Conservation (phyloP, 2,888 invertebrate species). For the Encarsia formosa region DNA sequence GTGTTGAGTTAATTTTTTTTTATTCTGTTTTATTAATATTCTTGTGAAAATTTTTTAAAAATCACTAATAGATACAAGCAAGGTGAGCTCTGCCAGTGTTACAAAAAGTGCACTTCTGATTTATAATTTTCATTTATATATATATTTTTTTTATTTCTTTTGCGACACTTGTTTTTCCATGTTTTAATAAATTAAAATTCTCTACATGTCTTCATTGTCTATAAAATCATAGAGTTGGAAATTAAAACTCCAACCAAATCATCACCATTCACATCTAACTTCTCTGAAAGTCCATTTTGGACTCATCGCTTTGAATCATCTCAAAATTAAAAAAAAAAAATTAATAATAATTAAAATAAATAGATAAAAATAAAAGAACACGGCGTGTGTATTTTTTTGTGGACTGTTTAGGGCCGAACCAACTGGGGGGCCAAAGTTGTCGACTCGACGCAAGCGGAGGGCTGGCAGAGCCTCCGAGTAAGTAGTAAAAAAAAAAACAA, state of each 20-base stretch:
- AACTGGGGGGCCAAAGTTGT: slow-evolving; percentile 59
- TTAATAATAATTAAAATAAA: slow-evolving; percentile 4
- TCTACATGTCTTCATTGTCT: no score
- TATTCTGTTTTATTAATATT: background rate
- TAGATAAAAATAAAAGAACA: slow-evolving; percentile 11
- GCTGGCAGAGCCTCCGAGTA: slow-evolving; percentile 53
- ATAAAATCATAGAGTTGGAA: no score
- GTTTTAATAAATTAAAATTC: background rate
- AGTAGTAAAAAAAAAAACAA: slow-evolving; percentile 42
- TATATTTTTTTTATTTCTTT: slow-evolving; percentile 4
- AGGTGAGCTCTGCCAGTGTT: slow-evolving; percentile 28
- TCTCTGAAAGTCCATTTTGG: no score
- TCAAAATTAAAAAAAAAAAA: no score
- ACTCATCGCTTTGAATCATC: no score
- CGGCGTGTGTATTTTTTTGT: slow-evolving; percentile 38
- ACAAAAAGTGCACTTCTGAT: slow-evolving; percentile 14
- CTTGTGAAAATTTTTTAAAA: background rate
- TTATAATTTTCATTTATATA: slow-evolving; percentile 13
- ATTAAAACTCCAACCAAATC: no score
- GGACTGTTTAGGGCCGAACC: slow-evolving; percentile 62
- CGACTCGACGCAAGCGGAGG: slow-evolving; percentile 54
- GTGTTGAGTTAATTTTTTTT: background rate
- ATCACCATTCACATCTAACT: no score
- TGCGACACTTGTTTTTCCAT: background rate
- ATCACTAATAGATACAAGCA: slow-evolving; percentile 10